These are phyloP conservation scores for Thalassophryne amazonica DNA, from an alignment of 2,797 vertebrate species.

Conservation along the genomic window DNA sequence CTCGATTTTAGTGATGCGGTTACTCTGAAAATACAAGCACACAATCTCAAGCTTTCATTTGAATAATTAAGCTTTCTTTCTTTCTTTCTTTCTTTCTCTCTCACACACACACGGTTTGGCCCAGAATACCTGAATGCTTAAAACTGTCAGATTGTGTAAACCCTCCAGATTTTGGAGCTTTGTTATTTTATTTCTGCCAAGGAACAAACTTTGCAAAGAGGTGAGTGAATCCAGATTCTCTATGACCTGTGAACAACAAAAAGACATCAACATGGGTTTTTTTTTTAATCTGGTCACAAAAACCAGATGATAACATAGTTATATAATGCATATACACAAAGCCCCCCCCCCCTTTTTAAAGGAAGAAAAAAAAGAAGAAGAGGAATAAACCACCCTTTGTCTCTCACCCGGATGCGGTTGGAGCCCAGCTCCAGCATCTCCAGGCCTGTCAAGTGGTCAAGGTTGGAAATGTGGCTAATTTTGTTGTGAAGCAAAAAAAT, in stretches of 20 bases:
- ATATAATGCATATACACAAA: no score
- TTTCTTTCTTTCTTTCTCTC: neutral
- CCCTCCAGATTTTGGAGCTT: slow-evolving; percentile 94
- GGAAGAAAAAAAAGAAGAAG: no score
- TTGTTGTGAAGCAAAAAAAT: slow-evolving; percentile 98
- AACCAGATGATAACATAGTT: no score
- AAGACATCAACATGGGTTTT: neutral
- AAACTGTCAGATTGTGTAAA: slow-evolving; percentile 89
- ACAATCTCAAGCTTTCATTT: neutral
- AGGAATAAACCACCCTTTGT: no score
- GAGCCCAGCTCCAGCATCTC: slow-evolving; percentile 97
- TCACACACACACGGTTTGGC: neutral
- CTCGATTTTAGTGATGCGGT: slow-evolving; percentile 97
- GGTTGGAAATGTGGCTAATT: slow-evolving; percentile 87
- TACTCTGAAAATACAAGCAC: slow-evolving; percentile 81
- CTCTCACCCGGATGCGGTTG: slow-evolving; percentile 92
- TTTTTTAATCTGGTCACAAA: no score
- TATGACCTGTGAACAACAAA: slow-evolving; percentile 79
- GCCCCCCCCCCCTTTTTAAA: no score
- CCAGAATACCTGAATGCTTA: slow-evolving; percentile 93
- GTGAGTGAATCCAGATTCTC: slow-evolving; percentile 89
- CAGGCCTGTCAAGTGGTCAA: slow-evolving; percentile 84
- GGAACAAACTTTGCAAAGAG: slow-evolving; percentile 91
- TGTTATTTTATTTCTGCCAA: slow-evolving; percentile 99
- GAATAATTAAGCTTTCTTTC: neutral